Evolutionary conservation across 2,797 vertebrate species (phyloP), one percentile per base, ranked within the genome.

Genomic region (Crax fasciolata): DNA sequence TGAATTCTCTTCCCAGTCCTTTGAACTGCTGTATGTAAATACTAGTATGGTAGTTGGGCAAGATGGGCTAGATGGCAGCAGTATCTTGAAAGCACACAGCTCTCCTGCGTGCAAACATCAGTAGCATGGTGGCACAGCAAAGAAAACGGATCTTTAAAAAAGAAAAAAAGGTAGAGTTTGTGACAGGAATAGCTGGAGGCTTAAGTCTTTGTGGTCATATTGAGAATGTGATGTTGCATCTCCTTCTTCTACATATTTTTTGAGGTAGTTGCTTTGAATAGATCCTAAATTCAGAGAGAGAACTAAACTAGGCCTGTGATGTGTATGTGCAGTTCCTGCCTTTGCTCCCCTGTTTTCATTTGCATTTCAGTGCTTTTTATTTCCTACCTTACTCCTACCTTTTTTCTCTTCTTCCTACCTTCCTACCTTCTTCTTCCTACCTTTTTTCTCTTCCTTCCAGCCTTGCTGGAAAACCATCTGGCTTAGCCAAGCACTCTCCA

Each of bases 311-410:
- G 48, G 27, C n/a, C 79, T 24, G 21, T 70, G 67, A 79, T 35
- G 35, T 35, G 11, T 63, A 18, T 66, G 27, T 44, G 30, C 43
- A 54, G 67, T 87, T 93, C 52, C 20, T 93, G 52, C 32, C 24
- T 9, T 59, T 91, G 71, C 14, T 85, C 11, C 35, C 27, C 48
- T 73, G 20, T 80, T 90, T 92, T 85, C 41, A 13, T 63, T 89
- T 84, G 49, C 46, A 43, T 87, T 87, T 84, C 68, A 77, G 24
- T 94, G 48, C 72, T 87, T 93, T 90, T 87, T 67, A 52, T 87
- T 93, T 83, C 57, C 76, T 78, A 39, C 24, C 38, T 5, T n/a
- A 46, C 0, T 0, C 72, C 59, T 63, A 24, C 24, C 11, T 61
- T 84, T 77, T 88, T 81, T 49, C 15, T 81, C n/a, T 65, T 90